Base-by-base conservation (phyloP, 2,113 vertebrate species). In the Melozone crissalis region DNA sequence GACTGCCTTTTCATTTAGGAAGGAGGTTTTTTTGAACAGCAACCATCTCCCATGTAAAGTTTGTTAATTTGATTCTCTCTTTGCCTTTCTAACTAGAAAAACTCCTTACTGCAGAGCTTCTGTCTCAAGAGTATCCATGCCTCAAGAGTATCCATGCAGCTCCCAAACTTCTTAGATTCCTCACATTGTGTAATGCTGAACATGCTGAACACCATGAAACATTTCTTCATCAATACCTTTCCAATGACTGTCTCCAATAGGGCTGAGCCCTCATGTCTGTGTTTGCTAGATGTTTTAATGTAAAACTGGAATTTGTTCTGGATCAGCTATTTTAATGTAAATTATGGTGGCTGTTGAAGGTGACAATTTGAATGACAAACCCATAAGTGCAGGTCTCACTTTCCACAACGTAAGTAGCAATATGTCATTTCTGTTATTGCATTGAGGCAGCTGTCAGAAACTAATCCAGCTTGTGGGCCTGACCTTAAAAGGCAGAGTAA, bases 391-490 rank as follows among this genome's bases (percentile, higher is more conserved):
- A 84, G 21, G 31, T 83, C 62, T 85, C 18, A 11, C 58, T 78
- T 30, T 84, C 28, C 27, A 61, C 19, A 52, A n/a, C 8, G 41
- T 31, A 58, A 20, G n/a, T 31, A 69, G 39, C 13, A 93, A 75
- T 7, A 16, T 26, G 31, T 41, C 55, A 54, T 76, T 95, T 79
- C 58, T 85, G 7, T 54, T 69, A 66, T 3, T 58, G 58, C 55
- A 58, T 43, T 49, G 51, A 93, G 37, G 44, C 46, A 85, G n/a
- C 41, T 83, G 62, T 65, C 74, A 90, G 54, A 94, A 95, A 88
- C 4, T 18, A 93, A 89, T 68, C 51, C 62, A 85, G 39, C 13
- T n/a, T 59, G 47, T 30, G 30, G 20, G 54, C 12, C 49, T 75
- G 21, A 84, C 68, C 10, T 35, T 52, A 37, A 28, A 62, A 74